Conservation (phyloP, 2,797 vertebrate species). For the Natrix natrix region DNA sequence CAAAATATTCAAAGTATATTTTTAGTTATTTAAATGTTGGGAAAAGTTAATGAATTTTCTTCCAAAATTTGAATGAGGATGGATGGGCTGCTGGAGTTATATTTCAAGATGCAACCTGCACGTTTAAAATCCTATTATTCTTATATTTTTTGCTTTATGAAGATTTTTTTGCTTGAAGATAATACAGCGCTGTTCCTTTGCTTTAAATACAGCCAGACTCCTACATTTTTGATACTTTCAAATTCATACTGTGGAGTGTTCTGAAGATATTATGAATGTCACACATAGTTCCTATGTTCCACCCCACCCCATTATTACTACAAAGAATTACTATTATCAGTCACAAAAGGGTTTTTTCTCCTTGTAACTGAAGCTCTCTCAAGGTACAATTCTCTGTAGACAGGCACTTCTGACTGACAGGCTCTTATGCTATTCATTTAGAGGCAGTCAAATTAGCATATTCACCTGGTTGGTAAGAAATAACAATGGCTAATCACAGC, state of each 20-base stretch:
- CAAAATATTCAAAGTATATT: constrained; percentile 76
- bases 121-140: constrained; percentile 51
- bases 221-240: constrained; percentile 61
- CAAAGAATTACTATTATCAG: constrained; percentile 63
- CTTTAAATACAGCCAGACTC: constrained; percentile 55
- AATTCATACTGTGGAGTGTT: constrained; percentile 55
- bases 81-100: constrained; percentile 35
- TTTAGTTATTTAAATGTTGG: constrained; percentile 75
- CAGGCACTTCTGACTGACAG: constrained; percentile 70
- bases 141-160: constrained; percentile 16
- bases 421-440: constrained; percentile 68
- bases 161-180: constrained; percentile 6
- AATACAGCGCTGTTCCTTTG: constrained; percentile 24
- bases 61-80: constrained; percentile 63
- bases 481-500: constrained; percentile 68
- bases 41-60: constrained; percentile 64
- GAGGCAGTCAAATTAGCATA: constrained; percentile 72
- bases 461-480: constrained; percentile 64
- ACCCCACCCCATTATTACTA: constrained; percentile 57
- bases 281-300: constrained; percentile 35
- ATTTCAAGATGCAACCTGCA: constrained; percentile 57
- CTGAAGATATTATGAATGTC: constrained; percentile 50
- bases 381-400: constrained; percentile 70
- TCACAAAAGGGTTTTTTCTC: constrained; percentile 66
- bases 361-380: constrained; percentile 67